Evolutionary conservation across 2,797 vertebrate species (phyloP).

Genomic region (Platyrinchus mystaceus): DNA sequence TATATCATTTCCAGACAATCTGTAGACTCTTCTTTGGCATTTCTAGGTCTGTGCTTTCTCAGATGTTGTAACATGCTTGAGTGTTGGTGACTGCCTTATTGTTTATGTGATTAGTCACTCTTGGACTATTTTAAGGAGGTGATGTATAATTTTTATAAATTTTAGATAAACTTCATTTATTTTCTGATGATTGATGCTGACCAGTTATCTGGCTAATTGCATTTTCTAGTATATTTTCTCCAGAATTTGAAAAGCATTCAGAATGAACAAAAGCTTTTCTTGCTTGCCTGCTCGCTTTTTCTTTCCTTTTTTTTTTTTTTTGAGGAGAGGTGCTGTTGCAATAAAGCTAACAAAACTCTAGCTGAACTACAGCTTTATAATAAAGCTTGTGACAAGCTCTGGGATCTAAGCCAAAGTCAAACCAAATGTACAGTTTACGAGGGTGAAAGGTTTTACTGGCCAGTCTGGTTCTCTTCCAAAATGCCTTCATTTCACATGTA

Average conservation of each 20-base stretch:
- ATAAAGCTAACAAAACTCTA: slow-evolving; percentile 68
- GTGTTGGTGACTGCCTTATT: slow-evolving; percentile 32
- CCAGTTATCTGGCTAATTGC: slow-evolving; percentile 18
- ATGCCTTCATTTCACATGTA: slow-evolving; percentile 55
- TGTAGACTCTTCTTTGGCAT: not conserved
- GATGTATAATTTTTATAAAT: slow-evolving; percentile 45
- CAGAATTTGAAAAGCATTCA: slow-evolving; percentile 1
- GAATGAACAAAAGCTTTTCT: not conserved
- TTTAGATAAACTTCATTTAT: slow-evolving; percentile 49
- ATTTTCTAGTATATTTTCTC: slow-evolving; percentile 15
- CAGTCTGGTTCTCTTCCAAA: slow-evolving; percentile 62
- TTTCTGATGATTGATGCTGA: slow-evolving; percentile 32
- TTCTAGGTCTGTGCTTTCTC: slow-evolving; percentile 34
- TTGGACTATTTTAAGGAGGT: slow-evolving; percentile 51
- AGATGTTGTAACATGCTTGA: slow-evolving; percentile 24
- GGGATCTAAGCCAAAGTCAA: slow-evolving; percentile 67
- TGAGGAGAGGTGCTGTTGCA: not conserved
- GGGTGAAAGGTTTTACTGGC: slow-evolving; percentile 65
- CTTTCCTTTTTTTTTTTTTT: not conserved
- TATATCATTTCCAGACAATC: not conserved
- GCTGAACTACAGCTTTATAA: slow-evolving; percentile 71
- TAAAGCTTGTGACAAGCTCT: slow-evolving; percentile 70
- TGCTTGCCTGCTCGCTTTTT: not conserved
- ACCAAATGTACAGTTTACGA: slow-evolving; percentile 52
- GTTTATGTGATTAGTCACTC: slow-evolving; percentile 55